Evolutionary conservation across 2,888 invertebrate species (phyloP).

Genomic region (Parelbella ahira): DNA sequence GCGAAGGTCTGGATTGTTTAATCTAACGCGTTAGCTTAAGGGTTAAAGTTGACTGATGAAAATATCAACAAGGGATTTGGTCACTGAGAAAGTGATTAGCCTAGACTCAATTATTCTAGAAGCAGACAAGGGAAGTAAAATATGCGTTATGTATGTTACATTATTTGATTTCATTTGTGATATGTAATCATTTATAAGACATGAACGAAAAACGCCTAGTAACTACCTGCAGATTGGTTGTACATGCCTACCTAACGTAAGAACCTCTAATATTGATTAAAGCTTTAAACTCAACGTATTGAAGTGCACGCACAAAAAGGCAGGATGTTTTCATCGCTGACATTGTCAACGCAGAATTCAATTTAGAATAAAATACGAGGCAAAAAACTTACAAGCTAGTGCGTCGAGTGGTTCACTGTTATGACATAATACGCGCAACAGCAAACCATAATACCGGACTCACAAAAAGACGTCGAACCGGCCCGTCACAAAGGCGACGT

Average conservation of each 20-base stretch:
- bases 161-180: too few relatives aligned
- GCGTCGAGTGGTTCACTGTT: slow-evolving; percentile 69
- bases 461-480: slow-evolving; percentile 72
- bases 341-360: slow-evolving; percentile 73
- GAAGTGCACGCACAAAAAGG: slow-evolving; percentile 48
- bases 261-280: slow-evolving; percentile 37
- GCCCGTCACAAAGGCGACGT: slow-evolving; percentile 62
- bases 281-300: slow-evolving; percentile 34
- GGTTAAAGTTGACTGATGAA: slow-evolving; percentile 28
- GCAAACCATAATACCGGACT: slow-evolving; percentile 65
- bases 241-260: slow-evolving; percentile 34
- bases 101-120: too few relatives aligned
- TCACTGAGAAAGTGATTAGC: slow-evolving; percentile 13
- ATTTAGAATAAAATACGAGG: slow-evolving; percentile 64
- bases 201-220: too few relatives aligned
- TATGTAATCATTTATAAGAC: too few relatives aligned
- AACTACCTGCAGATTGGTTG: slow-evolving; percentile 29
- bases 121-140: too few relatives aligned
- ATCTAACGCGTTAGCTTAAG: slow-evolving; percentile 64
- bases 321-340: slow-evolving; percentile 69
- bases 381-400: slow-evolving; percentile 60
- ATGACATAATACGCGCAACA: slow-evolving; percentile 80
- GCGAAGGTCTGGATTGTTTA: slow-evolving; percentile 70
- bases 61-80: slow-evolving; percentile 23
- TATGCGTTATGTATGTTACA: too few relatives aligned